Evolutionary conservation across 1,140 invertebrate species (phyloP).

Genomic region (Scaptomyza graminum): DNA sequence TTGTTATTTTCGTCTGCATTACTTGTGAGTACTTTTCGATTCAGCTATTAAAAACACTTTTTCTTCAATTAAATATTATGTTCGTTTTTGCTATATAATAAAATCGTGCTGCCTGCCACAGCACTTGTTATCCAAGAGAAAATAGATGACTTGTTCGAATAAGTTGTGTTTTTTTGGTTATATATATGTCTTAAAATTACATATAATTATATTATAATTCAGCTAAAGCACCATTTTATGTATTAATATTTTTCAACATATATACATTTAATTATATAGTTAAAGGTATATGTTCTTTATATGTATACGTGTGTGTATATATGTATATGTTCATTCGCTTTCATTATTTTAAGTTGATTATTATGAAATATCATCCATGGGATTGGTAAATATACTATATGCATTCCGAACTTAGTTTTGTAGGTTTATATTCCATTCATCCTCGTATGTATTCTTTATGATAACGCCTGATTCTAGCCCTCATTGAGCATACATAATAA

Average conservation of each 20-base stretch:
- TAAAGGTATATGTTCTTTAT: conserved; percentile 61
- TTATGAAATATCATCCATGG: conserved; percentile 7
- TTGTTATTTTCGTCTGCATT: neutral
- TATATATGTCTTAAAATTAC: conserved; percentile 69
- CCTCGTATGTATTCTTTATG: neutral
- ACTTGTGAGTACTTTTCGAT: neutral
- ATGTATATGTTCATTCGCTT: conserved; percentile 47
- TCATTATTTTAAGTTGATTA: conserved; percentile 22
- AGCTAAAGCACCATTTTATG: conserved; percentile 83
- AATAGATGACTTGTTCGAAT: conserved; percentile 37
- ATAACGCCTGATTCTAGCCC: conserved; percentile 13
- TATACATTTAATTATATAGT: conserved; percentile 70
- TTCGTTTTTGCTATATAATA: conserved; percentile 8
- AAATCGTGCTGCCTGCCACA: conserved; percentile 26
- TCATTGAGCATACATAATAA: conserved; percentile 7
- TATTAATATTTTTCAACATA: conserved; percentile 53
- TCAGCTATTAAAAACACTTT: conserved; percentile 35
- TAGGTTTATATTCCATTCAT: conserved; percentile 5
- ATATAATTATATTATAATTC: conserved; percentile 73
- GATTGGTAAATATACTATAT: conserved; percentile 27
- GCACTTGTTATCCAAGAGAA: conserved; percentile 28
- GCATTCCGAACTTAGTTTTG: neutral
- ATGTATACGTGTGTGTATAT: conserved; percentile 49
- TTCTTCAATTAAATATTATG: neutral
- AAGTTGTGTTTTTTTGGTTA: conserved; percentile 14